Evolutionary conservation across 2,888 invertebrate genomes (phyloP), one percentile per base, ranked within the genome.

Genomic region (Lasius fuliginosus): DNA sequence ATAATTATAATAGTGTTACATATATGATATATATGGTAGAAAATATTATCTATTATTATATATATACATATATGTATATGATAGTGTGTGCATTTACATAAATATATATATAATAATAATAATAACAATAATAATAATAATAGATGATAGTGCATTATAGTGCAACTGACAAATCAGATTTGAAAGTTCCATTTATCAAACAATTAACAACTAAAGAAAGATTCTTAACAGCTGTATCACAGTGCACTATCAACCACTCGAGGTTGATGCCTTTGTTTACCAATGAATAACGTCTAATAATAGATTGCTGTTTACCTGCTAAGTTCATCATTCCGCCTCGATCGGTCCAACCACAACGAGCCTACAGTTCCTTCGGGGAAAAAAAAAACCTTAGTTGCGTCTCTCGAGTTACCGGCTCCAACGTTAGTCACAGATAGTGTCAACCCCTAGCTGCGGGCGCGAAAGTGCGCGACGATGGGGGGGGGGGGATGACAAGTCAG

Each of bases 401-500:
- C 75, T 46, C 40, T 64, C 40, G 77, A 69, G 42, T 56, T 60
- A 81, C 73, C 60, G 46, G 60, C 73, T 60, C 23, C 73, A 53
- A 82, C 33, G 82, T 49, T 56, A 46, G 65, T 82, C 73, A 82
- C 84, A 73, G 73, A 73, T 71, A 82, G 65, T 73, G 46, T 68
- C 68, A 62, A 62, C 71, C 42, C 27, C 12, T n/a, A 12, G 18
- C 18, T 53, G 69, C 9, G 33, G 27, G 40, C 15, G 23, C 81
- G 81, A 82, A 56, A 56, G 33, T 30, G 40, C 73, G 64, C 74
- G 40, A 11, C 12, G 56, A 60, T 36, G 46, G 18, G 33, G 0
- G n/a, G n/a, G 46, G 11, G 11, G 40, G 3, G 33, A 15, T 40
- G 60, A 42, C 58, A 46, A 73, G 40, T 64, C 49, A 64, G 82